Base-by-base conservation (phyloP, 1,140 invertebrate genomes). In the Cyclina sinensis region DNA sequence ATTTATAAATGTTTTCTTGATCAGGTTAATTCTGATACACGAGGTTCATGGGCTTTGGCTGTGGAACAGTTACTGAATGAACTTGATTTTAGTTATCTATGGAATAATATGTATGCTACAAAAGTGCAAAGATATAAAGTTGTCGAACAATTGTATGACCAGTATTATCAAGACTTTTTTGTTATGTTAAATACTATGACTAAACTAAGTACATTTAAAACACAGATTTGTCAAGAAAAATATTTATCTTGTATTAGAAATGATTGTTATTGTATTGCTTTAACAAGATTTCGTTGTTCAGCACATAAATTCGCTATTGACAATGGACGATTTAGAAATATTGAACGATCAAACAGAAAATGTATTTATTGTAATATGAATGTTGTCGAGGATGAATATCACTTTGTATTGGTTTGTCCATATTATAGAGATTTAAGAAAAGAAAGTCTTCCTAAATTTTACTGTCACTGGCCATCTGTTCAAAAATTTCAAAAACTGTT, bases 201-300 rank as follows among this genome's bases (percentile, higher is more conserved):
- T 16, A 81, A 65, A 46, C 27, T 81, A 81, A 24, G 39, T 12
- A 30, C 32, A 30, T 65, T 65, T 35, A 65, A 57, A 24, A 32
- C 7, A 1, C 0, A 37, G 7, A 62, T 81, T 35, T 35, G 5
- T n/a, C 2, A 1, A 37, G 35, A 81, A 51, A 37, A 37, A 18
- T 81, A 81, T 62, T 24, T 81, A 21, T 21, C 1, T 21, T 35
- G 51, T 81, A 39, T 81, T 16, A 35, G 12, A 7, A 81, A 59
- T 62, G 14, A 9, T 2, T 62, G 62, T n/a, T 46, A 81, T 62
- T 1, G 54, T 4, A 32, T 57, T 35, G 43, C 78, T 32, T 51
- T 80, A 14, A 16, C 46, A 9, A 30, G 48, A 59, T 80, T 80
- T 35, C 54, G 78, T 57, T 80, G 78, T 59, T 51, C 48, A 57